These are phyloP conservation scores for Parapsyche elsis DNA, from an alignment of 1,140 invertebrate species.

Conservation along the genomic window DNA sequence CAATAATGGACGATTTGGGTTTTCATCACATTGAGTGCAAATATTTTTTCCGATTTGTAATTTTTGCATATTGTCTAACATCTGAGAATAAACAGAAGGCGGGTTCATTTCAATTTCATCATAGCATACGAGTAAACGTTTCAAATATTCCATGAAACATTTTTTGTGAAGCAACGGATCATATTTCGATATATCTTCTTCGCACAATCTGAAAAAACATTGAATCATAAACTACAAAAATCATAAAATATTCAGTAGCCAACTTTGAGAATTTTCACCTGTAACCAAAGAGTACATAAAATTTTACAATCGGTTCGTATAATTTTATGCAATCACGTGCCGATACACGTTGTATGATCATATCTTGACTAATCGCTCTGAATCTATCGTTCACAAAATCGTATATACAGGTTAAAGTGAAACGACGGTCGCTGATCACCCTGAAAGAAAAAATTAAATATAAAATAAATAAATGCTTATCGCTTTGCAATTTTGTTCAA, in stretches of 20 bases:
- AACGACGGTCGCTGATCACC: constrained; percentile 42
- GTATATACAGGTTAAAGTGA: constrained; percentile 37
- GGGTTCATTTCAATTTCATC: constrained; percentile 40
- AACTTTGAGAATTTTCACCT: too few relatives aligned
- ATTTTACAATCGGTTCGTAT: constrained; percentile 51
- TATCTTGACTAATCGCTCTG: constrained; percentile 51
- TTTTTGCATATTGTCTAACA: background rate
- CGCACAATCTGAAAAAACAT: constrained; percentile 45
- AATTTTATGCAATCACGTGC: constrained; percentile 46
- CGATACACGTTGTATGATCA: constrained; percentile 42
- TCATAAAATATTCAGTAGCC: too few relatives aligned
- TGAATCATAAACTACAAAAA: too few relatives aligned
- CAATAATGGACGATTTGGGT: constrained; percentile 58
- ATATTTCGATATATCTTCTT: constrained; percentile 43
- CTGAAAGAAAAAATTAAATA: constrained; percentile 41
- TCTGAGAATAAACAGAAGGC: background rate
- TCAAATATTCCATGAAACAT: constrained; percentile 48
- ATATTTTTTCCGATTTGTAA: constrained; percentile 41
- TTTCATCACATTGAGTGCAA: constrained; percentile 49
- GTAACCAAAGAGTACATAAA: constrained; percentile 45
- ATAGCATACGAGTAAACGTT: constrained; percentile 47
- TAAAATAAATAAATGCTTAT: background rate
- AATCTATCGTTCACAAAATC: constrained; percentile 50
- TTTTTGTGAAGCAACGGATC: constrained; percentile 51
- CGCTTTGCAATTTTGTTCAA: background rate